A percentile compares a stretch with the other conserved stretches of the same genome.
phyloP scores from a whole-genome alignment of 2,888 invertebrate species.

The Resseliella maxima region DNA sequence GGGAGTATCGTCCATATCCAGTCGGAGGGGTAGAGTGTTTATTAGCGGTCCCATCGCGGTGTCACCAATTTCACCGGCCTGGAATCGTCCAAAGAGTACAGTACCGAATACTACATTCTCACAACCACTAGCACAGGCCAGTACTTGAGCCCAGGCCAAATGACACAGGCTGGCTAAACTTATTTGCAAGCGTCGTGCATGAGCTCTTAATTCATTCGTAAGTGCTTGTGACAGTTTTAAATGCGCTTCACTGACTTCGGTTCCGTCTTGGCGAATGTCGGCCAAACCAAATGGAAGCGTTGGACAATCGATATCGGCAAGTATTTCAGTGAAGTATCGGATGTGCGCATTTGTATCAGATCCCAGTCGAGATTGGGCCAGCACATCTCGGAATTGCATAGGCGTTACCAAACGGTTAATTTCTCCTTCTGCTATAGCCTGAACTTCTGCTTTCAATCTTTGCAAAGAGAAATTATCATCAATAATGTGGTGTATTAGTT shows the following conservation, averaged over 20 bases:
- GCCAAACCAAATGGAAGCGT: background rate
- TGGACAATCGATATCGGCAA: background rate
- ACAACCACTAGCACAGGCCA: background rate
- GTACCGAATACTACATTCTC: background rate
- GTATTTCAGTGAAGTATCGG: background rate
- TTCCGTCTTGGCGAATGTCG: background rate
- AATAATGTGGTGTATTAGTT: background rate
- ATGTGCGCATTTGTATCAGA: background rate
- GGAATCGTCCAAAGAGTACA: background rate
- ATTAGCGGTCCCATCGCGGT: background rate
- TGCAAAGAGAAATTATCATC: background rate
- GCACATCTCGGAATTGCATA: background rate
- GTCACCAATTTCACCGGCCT: background rate
- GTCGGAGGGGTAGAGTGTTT: background rate
- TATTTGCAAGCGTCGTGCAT: background rate
- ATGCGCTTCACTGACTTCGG: background rate
- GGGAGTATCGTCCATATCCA: background rate
- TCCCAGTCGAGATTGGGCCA: background rate
- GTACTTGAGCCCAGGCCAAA: conserved; percentile 18
- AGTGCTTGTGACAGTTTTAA: background rate
- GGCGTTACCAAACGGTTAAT: background rate
- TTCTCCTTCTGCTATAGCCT: background rate
- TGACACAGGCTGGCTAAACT: background rate
- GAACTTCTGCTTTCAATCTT: background rate
- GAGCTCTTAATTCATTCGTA: background rate